phyloP scores from a whole-genome alignment of 2,797 vertebrate species.

The Capromys pilorides region DNA sequence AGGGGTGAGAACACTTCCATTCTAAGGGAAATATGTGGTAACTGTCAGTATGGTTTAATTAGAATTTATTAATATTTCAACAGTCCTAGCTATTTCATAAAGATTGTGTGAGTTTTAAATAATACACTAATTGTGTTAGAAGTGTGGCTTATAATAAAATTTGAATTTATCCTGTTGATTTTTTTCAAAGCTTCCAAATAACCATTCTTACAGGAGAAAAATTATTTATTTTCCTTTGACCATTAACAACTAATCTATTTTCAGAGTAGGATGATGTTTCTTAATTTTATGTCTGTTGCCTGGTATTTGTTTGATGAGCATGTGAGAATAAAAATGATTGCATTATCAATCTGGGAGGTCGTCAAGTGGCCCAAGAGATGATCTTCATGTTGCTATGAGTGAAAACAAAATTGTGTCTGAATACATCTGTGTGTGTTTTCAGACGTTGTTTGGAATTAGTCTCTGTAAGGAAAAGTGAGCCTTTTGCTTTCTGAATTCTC shows the following conservation, averaged over 20 bases:
- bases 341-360: background rate
- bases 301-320: background rate
- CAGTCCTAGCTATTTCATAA: background rate
- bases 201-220: constrained; percentile 3
- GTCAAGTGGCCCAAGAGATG: background rate
- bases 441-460: background rate
- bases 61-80: constrained; percentile 11
- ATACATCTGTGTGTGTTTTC: constrained; percentile 4
- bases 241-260: constrained; percentile 21
- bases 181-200: background rate
- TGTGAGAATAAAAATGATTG: background rate
- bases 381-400: background rate
- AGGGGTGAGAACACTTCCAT: background rate
- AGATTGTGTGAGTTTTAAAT: background rate
- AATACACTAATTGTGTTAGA: background rate
- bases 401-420: background rate
- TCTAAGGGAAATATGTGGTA: background rate
- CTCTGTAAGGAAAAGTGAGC: background rate
- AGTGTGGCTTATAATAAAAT: background rate
- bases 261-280: background rate
- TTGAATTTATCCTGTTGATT: constrained; percentile 17
- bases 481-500: background rate
- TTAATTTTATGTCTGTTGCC: background rate
- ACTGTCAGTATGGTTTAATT: background rate
- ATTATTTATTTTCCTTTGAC: constrained; percentile 20